Percentiles rank a stretch among this genome's conserved stretches.
Evolutionary conservation across 2,888 invertebrate genomes (phyloP).

Genomic region (Nomada goodeniana): DNA sequence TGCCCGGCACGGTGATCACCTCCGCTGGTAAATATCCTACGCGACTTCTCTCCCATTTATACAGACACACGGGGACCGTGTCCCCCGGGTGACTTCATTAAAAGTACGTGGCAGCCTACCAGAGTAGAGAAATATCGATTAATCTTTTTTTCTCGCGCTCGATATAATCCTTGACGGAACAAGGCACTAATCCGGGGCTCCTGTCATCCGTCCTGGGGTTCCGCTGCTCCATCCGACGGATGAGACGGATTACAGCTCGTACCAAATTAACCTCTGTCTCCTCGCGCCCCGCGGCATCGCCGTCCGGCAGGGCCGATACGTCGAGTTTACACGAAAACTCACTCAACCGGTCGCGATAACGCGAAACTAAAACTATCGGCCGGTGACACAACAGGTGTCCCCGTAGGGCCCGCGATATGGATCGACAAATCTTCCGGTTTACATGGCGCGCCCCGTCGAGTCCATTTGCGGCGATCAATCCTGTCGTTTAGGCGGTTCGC

Average conservation of each 20-base stretch:
- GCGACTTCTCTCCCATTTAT: conserved; percentile 19
- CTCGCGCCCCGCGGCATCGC: conserved; percentile 36
- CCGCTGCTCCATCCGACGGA: conserved; percentile 71
- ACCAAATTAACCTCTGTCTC: conserved; percentile 82
- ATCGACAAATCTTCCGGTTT: conserved; percentile 72
- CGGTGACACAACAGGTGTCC: conserved; percentile 78
- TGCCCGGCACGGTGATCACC: too few species aligned
- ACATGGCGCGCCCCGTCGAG: conserved; percentile 62
- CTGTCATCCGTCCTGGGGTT: conserved; percentile 77
- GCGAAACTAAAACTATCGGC: conserved; percentile 78
- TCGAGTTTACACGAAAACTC: conserved; percentile 81
- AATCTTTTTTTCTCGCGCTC: conserved; percentile 80
- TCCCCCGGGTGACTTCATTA: conserved; percentile 73
- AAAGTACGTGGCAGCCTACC: conserved; percentile 70
- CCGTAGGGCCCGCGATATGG: conserved; percentile 60
- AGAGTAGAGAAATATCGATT: conserved; percentile 76
- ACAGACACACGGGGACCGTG: not conserved
- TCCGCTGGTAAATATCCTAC: conserved; percentile 17
- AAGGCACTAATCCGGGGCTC: conserved; percentile 80
- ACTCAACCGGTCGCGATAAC: conserved; percentile 79
- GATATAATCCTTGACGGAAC: conserved; percentile 83
- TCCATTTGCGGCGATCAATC: conserved; percentile 67
- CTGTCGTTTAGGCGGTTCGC: conserved; percentile 54
- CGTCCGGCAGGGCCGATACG: conserved; percentile 48
- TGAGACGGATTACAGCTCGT: conserved; percentile 82